Conservation (phyloP, 2,797 vertebrate species). For the Phataginus tricuspis region DNA sequence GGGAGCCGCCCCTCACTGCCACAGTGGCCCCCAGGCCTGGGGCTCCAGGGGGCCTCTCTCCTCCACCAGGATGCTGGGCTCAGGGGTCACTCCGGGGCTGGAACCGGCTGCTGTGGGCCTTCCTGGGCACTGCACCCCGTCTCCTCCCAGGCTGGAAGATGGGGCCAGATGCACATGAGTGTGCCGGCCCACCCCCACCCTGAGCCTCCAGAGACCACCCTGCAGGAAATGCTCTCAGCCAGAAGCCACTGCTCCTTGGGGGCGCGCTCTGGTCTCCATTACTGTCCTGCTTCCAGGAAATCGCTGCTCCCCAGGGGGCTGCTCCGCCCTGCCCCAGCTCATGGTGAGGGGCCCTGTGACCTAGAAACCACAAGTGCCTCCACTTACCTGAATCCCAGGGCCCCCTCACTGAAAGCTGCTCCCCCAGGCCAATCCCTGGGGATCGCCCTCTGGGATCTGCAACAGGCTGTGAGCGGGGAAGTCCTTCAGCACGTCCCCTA, state of each 20-base stretch:
- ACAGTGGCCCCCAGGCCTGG: neutral
- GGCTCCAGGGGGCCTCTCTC: neutral
- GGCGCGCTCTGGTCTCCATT: neutral
- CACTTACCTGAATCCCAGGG: no score
- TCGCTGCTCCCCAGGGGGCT: fast-evolving
- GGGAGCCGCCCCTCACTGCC: no score
- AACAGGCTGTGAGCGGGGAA: fast-evolving
- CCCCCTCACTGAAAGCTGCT: neutral
- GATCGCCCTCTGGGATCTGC: neutral
- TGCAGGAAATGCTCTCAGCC: constrained; percentile 27
- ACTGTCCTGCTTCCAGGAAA: neutral
- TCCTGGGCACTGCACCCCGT: fast-evolving
- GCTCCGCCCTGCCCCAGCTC: neutral
- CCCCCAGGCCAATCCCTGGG: fast-evolving
- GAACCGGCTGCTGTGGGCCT: neutral
- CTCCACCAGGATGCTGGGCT: neutral
- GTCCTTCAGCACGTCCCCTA: fast-evolving
- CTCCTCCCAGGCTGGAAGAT: neutral
- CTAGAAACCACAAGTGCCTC: neutral
- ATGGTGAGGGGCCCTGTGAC: neutral
- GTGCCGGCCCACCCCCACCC: neutral
- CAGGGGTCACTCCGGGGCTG: neutral
- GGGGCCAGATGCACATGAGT: fast-evolving
- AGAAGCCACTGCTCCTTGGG: neutral
- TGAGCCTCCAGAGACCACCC: fast-evolving